phyloP scores from a whole-genome alignment of 1,140 invertebrate genomes.

The Littorina saxatilis region DNA sequence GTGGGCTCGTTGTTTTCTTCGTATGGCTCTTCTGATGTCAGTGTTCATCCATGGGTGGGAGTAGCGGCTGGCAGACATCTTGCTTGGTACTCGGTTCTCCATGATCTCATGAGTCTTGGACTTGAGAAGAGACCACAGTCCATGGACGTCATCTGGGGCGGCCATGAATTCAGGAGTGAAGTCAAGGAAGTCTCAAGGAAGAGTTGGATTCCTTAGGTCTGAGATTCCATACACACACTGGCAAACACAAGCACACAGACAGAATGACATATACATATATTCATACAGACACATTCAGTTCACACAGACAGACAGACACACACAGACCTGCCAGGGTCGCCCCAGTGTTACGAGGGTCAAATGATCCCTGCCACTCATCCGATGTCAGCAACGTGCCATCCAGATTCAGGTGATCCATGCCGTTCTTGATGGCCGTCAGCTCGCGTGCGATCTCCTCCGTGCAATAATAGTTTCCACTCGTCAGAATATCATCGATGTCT shows the following conservation, averaged over 20 bases:
- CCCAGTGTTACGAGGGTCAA: conserved; percentile 3
- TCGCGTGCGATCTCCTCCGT: conserved; percentile 68
- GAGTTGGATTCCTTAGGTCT: too few species aligned
- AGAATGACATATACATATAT: neutral
- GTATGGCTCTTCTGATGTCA: too few species aligned
- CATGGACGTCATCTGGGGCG: too few species aligned
- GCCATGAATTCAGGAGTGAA: too few species aligned
- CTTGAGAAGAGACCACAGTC: too few species aligned
- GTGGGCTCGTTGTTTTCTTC: too few species aligned
- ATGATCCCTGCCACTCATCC: conserved; percentile 50
- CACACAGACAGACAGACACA: neutral
- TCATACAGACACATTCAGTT: too few species aligned
- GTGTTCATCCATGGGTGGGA: too few species aligned
- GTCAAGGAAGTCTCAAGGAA: too few species aligned
- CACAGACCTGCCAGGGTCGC: conserved; percentile 33
- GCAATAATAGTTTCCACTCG: conserved; percentile 65
- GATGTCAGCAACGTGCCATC: conserved; percentile 60
- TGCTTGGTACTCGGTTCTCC: too few species aligned
- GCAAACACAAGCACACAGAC: neutral
- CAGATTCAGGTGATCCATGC: conserved; percentile 67
- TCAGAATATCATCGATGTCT: conserved; percentile 59
- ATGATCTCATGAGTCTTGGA: too few species aligned
- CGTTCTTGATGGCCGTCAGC: conserved; percentile 64
- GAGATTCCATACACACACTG: neutral
- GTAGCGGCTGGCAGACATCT: too few species aligned